Evolutionary conservation across 1,140 invertebrate species (phyloP).

Genomic region (Cherax quadricarinatus): DNA sequence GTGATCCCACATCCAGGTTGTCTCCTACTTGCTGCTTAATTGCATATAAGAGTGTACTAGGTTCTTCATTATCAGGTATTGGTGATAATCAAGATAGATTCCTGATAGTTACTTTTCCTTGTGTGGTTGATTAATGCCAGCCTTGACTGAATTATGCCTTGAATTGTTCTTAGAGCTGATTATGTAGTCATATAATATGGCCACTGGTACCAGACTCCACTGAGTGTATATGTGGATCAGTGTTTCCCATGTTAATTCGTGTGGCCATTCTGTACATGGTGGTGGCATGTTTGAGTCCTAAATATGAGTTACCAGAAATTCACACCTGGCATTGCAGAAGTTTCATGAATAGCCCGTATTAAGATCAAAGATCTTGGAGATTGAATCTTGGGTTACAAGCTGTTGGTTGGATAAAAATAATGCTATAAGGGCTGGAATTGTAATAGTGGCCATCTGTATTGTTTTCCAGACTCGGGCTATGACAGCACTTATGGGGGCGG

Average conservation of each 20-base stretch:
- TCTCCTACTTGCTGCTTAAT: too few relatives aligned
- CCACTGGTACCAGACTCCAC: background rate
- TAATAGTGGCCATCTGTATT: slow-evolving; percentile 5
- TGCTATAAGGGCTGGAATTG: background rate
- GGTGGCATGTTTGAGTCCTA: too few relatives aligned
- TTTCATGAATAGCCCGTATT: background rate
- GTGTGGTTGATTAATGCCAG: background rate
- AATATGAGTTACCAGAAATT: background rate
- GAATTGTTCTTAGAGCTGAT: too few relatives aligned
- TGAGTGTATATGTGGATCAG: background rate
- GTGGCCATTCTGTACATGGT: too few relatives aligned
- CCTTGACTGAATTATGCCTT: too few relatives aligned
- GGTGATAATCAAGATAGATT: background rate
- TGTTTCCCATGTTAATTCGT: background rate
- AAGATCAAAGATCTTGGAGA: background rate
- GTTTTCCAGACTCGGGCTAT: slow-evolving; percentile 50
- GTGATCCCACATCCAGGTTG: background rate
- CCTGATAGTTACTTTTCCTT: background rate
- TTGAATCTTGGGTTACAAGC: background rate
- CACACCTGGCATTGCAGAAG: background rate
- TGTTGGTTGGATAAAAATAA: background rate
- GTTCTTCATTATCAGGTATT: background rate
- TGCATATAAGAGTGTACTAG: background rate
- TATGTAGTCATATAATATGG: too few relatives aligned
- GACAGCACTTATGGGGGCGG: slow-evolving; percentile 34